Percentiles rank a stretch among this genome's conserved stretches.
These are phyloP conservation scores for Amphiura filiformis DNA, from an alignment of 35 echinoderm and acorn worm species.

Conservation along the genomic window DNA sequence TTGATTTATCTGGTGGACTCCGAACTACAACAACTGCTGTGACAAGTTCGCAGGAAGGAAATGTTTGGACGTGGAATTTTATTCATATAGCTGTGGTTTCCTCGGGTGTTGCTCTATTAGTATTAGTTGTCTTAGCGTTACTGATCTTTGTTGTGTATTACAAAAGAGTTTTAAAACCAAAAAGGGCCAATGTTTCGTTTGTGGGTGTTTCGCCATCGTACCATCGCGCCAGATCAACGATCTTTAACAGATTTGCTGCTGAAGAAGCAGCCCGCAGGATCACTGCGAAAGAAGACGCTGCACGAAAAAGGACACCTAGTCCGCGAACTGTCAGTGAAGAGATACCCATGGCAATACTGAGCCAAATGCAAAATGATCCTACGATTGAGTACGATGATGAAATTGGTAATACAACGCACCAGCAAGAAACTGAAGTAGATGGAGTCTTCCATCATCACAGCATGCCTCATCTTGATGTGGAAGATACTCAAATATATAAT, in stretches of 20 bases:
- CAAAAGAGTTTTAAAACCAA: not conserved
- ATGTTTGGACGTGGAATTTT: not conserved
- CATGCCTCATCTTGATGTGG: not conserved
- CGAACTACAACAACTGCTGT: too few relatives aligned
- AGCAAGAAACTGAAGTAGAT: not conserved
- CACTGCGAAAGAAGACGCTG: not conserved
- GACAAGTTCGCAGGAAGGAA: not conserved
- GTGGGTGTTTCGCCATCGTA: not conserved
- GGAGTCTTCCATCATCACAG: not conserved
- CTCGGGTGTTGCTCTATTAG: not conserved
- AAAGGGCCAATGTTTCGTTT: not conserved
- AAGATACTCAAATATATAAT: not conserved
- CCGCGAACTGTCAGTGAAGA: not conserved
- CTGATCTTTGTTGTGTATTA: not conserved
- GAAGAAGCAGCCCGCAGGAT: not conserved
- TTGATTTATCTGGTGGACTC: too few relatives aligned
- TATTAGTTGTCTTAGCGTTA: not conserved
- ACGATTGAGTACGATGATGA: not conserved
- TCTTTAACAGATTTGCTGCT: not conserved
- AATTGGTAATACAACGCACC: not conserved
- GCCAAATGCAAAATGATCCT: not conserved
- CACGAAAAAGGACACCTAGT: not conserved
- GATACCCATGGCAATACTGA: not conserved
- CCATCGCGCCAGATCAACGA: not conserved
- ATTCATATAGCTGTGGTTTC: not conserved